These are phyloP conservation scores for Mycalesis mineus DNA, from an alignment of 2,888 invertebrate genomes.

Conservation along the genomic window DNA sequence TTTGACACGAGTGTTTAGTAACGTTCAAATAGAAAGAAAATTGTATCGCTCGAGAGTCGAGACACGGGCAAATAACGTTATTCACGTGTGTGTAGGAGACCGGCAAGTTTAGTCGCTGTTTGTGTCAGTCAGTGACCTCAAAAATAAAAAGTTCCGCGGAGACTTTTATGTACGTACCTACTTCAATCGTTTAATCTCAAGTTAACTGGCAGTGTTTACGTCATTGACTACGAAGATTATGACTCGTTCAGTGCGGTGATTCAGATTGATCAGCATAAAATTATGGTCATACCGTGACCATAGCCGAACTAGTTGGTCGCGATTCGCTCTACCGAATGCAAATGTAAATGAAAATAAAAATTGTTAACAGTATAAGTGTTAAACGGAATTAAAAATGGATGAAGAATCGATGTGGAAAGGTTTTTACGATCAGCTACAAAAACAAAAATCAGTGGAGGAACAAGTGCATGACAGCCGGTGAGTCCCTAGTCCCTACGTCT, in stretches of 20 bases:
- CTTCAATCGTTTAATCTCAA: constrained; percentile 38
- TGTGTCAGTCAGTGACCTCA: constrained; percentile 49
- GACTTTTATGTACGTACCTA: constrained; percentile 43
- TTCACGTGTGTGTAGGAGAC: neutral
- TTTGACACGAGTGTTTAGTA: constrained; percentile 7
- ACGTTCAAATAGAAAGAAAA: constrained; percentile 1
- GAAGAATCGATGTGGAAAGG: constrained; percentile 89
- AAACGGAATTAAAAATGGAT: constrained; percentile 57
- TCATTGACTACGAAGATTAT: constrained; percentile 52
- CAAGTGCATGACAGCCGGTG: constrained; percentile 84
- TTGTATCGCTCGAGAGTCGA: neutral
- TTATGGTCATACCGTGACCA: constrained; percentile 31
- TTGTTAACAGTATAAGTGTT: constrained; percentile 7
- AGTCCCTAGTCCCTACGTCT: constrained; percentile 38
- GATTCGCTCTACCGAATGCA: constrained; percentile 1
- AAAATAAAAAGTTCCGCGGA: constrained; percentile 33
- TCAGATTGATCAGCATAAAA: constrained; percentile 52
- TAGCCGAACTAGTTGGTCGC: constrained; percentile 15
- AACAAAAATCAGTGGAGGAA: constrained; percentile 80
- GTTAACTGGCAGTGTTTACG: constrained; percentile 56
- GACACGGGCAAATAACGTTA: neutral
- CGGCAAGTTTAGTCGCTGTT: constrained; percentile 8
- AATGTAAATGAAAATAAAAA: constrained; percentile 1
- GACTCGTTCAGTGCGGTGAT: constrained; percentile 58
- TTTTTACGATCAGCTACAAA: constrained; percentile 83